Base-by-base conservation (phyloP, 2,113 vertebrate genomes). In the Athene noctua region DNA sequence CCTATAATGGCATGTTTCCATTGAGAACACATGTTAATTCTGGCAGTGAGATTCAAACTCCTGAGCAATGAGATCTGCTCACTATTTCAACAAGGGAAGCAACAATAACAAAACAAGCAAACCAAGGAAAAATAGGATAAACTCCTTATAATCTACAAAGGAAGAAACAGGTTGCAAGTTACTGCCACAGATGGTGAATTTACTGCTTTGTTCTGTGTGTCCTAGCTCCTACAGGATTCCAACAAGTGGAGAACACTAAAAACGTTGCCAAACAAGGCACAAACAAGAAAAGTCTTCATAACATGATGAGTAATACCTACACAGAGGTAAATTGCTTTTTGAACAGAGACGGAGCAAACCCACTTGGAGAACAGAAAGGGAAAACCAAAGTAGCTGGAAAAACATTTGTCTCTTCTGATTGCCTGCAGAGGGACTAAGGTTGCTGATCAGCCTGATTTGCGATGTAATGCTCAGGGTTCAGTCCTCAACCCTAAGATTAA, bases 391-490 rank as follows among this genome's bases (percentile, higher is more conserved):
- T 25, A 46, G 23, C 32, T 54, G 13, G 44, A 86, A 78, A 95
- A 86, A 42, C 30, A 77, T 29, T 40, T 86, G 68, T 29, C 38
- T 68, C 19, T 58, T 58, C 52, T 67, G 36, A 51, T 11, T 54
- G 21, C 9, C 49, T 22, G 23, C 17, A 77, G 34, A 40, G 25
- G 30, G 27, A 40, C 23, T 65, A 25, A n/a, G 25, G 10, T 15
- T 84, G 38, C 38, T 54, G 42, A 62, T 11, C 16, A 38, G 32
- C 5, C 29, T 52, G 42, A 44, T 67, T 44, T 57, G 42, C 1
- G 0, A 67, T 0, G 2, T 12, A 13, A 66, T 44, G 27, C 26
- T 54, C 10, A 54, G 44, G 16, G 25, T 44, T 57, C 4, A 2
- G 44, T 68, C 38, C 29, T 80, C 68, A 57, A 10, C 19, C 27